phyloP scores from a whole-genome alignment of 1,140 invertebrate species.

The Heliothis subflexa region DNA sequence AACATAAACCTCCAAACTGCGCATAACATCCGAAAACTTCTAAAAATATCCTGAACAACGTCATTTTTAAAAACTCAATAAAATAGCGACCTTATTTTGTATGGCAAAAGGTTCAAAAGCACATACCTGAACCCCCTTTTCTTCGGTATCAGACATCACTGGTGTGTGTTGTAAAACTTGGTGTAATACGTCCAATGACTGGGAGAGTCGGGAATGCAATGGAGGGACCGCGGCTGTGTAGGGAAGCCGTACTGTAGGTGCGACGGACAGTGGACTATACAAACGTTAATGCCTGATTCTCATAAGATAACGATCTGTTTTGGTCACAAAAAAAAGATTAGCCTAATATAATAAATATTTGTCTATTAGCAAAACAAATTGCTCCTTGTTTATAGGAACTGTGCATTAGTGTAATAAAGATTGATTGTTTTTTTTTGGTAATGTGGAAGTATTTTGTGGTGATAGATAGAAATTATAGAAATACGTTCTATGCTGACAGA shows the following conservation, averaged over 20 bases:
- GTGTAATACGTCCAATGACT: constrained; percentile 39
- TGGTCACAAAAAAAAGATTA: too few relatives aligned
- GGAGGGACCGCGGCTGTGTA: constrained; percentile 42
- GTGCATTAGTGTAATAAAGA: too few relatives aligned
- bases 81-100: background rate
- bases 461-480: too few relatives aligned
- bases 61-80: background rate
- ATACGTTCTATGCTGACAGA: too few relatives aligned
- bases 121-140: constrained; percentile 60
- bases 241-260: constrained; percentile 49
- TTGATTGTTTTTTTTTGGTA: too few relatives aligned
- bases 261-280: background rate
- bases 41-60: constrained; percentile 13
- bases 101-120: background rate
- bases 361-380: too few relatives aligned
- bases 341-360: too few relatives aligned
- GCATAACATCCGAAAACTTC: constrained; percentile 19
- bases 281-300: constrained; percentile 5
- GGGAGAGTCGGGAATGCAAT: constrained; percentile 53
- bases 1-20: constrained; percentile 11
- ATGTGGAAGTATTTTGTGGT: too few relatives aligned
- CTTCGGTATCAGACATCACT: constrained; percentile 55
- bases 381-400: too few relatives aligned
- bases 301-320: too few relatives aligned
- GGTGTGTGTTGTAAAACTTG: background rate